Evolutionary conservation across 2,113 vertebrate species (phyloP).

Genomic region (Scomber scombrus): DNA sequence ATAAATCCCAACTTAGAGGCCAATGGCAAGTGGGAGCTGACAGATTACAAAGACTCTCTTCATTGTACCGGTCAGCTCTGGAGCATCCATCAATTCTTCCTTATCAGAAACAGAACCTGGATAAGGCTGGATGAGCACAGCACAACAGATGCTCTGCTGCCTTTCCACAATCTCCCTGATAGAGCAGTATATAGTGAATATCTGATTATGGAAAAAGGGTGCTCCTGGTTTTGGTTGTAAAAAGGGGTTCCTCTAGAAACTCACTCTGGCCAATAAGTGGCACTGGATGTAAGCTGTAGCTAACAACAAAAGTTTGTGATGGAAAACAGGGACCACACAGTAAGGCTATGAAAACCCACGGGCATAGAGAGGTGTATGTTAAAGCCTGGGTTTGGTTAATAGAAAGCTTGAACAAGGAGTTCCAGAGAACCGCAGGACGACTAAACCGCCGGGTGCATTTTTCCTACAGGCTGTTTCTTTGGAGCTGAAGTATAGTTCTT

Average conservation of each 20-base stretch:
- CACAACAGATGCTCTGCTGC: background rate
- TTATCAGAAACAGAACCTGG: slow-evolving; percentile 10
- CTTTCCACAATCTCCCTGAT: background rate
- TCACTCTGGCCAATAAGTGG: slow-evolving; percentile 54
- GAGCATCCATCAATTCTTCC: slow-evolving; percentile 29
- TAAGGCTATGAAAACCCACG: slow-evolving; percentile 50
- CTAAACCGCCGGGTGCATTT: slow-evolving; percentile 34
- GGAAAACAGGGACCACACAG: slow-evolving; percentile 79
- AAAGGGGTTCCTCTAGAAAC: slow-evolving; percentile 59
- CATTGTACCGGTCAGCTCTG: slow-evolving; percentile 28
- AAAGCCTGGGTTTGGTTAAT: slow-evolving; percentile 58
- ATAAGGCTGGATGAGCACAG: slow-evolving; percentile 12
- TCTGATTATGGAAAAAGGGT: slow-evolving; percentile 56
- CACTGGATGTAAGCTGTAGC: slow-evolving; percentile 61
- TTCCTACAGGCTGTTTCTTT: slow-evolving; percentile 5
- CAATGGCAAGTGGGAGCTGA: slow-evolving; percentile 28
- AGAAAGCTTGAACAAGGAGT: slow-evolving; percentile 56
- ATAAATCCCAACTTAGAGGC: slow-evolving; percentile 59
- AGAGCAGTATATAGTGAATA: slow-evolving; percentile 37
- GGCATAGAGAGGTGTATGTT: slow-evolving; percentile 48
- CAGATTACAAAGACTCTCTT: slow-evolving; percentile 38
- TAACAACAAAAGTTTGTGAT: slow-evolving; percentile 77
- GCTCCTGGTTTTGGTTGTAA: slow-evolving; percentile 47
- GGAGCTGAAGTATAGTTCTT: slow-evolving; percentile 18
- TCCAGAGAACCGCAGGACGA: slow-evolving; percentile 40